Evolutionary conservation across 2,797 vertebrate species (phyloP), one percentile per base, ranked within the genome.

Genomic region (Sternotherus odoratus): DNA sequence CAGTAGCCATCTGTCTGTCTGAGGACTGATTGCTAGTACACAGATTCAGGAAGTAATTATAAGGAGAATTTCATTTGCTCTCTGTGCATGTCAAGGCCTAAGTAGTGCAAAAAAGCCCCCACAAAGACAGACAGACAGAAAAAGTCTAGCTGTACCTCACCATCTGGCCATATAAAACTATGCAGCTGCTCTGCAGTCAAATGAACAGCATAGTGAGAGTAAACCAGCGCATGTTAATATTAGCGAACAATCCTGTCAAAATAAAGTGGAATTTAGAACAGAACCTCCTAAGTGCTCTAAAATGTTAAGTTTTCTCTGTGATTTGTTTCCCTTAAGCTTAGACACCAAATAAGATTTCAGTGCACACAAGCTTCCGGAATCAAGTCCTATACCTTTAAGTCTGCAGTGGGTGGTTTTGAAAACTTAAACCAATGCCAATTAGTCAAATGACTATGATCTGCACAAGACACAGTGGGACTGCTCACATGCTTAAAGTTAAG

Each of bases 171-270:
- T 79, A 53, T 75, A 30, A 60, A 75, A 81, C 72, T 1, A 2
- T 0, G n/a, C 94, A 90, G 86, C 96, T 95, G 94, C 89, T 93
- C 77, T 82, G 79, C 13, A 2, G 80, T 33, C 78, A 80, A 83
- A 39, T 56, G 49, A 43, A 49, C 83, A 51, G 19, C 33, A 6
- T 26, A 0, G 1, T 33, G 78, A 88, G 19, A 79, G 36, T 53
- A 83, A n/a, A 53, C 3, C 36, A 30, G 72, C 69, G 49, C 51
- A 85, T 39, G 30, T 79, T 50, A 86, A 46, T 86, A 2, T 28
- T 26, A 3, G 5, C 77, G 69, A 92, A 77, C 26, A 87, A 57
- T 86, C 53, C 54, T 84, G 53, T 85, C 74, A 74, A 66, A 89
- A 69, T 53, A 86, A 86, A 43, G 21, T 39, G 12, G 16, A 12